A percentile compares a stretch with the other conserved stretches of the same genome.
These are phyloP conservation scores for Parapristionchus giblindavisi DNA, from an alignment of 2,888 invertebrate species.

Conservation along the genomic window DNA sequence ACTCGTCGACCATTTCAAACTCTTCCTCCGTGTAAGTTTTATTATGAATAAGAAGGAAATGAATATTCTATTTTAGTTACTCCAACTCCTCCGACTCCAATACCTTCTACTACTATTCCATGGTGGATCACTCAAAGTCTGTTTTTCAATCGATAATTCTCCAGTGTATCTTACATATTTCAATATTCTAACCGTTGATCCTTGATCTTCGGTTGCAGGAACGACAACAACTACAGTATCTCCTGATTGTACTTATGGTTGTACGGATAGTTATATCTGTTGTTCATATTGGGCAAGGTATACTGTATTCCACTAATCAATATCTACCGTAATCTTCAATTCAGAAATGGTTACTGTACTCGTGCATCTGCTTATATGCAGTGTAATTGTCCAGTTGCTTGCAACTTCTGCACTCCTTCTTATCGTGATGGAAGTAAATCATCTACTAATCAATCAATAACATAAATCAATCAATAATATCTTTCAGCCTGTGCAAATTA, in stretches of 20 bases:
- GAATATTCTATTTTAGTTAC: too few species aligned
- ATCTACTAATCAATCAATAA: too few species aligned
- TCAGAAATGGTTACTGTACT: not conserved
- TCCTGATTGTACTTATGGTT: not conserved
- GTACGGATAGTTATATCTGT: not conserved
- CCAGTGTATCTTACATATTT: not conserved
- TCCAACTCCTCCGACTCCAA: too few species aligned
- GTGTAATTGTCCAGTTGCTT: constrained; percentile 3
- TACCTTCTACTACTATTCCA: too few species aligned
- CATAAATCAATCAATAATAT: too few species aligned
- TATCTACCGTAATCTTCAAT: not conserved
- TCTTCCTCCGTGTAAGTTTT: too few species aligned
- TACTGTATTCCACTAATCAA: not conserved
- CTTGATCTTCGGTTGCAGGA: not conserved
- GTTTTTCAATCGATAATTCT: not conserved
- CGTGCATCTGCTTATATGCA: not conserved
- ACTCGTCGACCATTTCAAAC: too few species aligned
- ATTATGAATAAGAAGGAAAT: too few species aligned
- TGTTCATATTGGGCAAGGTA: not conserved
- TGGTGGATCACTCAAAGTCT: not conserved
- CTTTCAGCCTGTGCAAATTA: too few species aligned
- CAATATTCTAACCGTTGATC: not conserved
- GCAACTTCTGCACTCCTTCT: not conserved
- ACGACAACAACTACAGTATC: not conserved
- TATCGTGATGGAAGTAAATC: not conserved